Evolutionary conservation across 2,113 vertebrate genomes (phyloP), one percentile per base, ranked within the genome.

Genomic region (Mus spicilegus): DNA sequence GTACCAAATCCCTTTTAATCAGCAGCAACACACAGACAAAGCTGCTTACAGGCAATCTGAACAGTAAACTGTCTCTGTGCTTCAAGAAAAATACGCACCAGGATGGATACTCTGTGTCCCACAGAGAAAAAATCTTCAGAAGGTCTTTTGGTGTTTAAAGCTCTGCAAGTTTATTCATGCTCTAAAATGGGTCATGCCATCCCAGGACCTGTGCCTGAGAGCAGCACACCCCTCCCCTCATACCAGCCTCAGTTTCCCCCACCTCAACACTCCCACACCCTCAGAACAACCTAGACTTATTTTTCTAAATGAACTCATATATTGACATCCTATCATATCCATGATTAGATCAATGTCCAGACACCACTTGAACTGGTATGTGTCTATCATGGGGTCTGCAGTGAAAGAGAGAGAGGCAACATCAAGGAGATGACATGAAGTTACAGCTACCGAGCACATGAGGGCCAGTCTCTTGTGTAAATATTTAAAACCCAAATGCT

Each of bases 141-240:
- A 88, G 7, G 2, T 26, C n/a, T 78, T 94, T 7, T 36, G 24
- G 26, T 42, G 69, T 54, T 58, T 51, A 58, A 69, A 95, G 54
- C 46, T 54, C 61, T 67, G 12, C 4, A 81, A 46, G 42, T 51
- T 42, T 30, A 69, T 49, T 72, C 7, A 28, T 11, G 7, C 0
- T 51, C 22, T 19, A 14, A 54, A 28, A 61, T 5, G 72, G 87
- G 1, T 1, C 0, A 0, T 7, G 20, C 3, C 1, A 2, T 14
- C 63, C n/a, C 36, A 7, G 33, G 39, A 10, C 10, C 26, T 78
- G 6, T 0, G 9, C 42, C 11, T 36, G 3, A 51, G 39, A 33
- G 61, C 0, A 19, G 28, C 39, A 33, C 4, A 11, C 30, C 33
- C n/a, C 65, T 89, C 49, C 1, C 30, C 20, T 33, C 11, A 5